Conservation (phyloP, 2,888 invertebrate species). For the Volucella inflata region DNA sequence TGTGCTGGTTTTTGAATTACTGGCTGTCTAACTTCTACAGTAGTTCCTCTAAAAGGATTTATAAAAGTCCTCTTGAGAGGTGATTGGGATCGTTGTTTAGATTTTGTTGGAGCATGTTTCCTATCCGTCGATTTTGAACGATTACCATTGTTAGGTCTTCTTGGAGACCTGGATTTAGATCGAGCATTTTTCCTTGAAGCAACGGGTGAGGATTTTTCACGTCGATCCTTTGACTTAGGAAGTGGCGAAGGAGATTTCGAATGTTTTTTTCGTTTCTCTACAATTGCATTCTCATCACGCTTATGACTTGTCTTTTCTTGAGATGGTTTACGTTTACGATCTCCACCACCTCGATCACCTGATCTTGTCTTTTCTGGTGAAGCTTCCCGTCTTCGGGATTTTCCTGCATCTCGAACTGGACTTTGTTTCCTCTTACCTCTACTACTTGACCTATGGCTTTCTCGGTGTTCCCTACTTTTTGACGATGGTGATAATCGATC, state of each 20-base stretch:
- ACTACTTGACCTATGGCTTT: slow-evolving; percentile 27
- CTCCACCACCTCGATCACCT: slow-evolving; percentile 29
- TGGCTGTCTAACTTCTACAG: slow-evolving; percentile 6
- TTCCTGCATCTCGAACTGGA: slow-evolving; percentile 51
- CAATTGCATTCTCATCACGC: slow-evolving; percentile 19
- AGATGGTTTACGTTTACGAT: slow-evolving; percentile 60
- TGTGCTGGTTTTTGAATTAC: neutral
- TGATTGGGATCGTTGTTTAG: slow-evolving; percentile 68
- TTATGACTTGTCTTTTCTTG: slow-evolving; percentile 29
- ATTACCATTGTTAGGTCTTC: slow-evolving; percentile 32
- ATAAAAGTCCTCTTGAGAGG: slow-evolving; percentile 53
- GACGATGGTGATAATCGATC: slow-evolving; percentile 76
- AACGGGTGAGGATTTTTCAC: slow-evolving; percentile 48
- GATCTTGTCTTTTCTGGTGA: slow-evolving; percentile 41
- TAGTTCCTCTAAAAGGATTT: slow-evolving; percentile 54
- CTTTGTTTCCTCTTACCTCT: slow-evolving; percentile 50
- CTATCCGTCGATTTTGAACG: slow-evolving; percentile 47
- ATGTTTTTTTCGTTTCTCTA: slow-evolving; percentile 44
- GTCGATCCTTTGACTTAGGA: slow-evolving; percentile 60
- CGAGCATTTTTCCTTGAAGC: slow-evolving; percentile 13
- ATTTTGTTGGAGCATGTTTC: slow-evolving; percentile 71
- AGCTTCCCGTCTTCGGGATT: slow-evolving; percentile 43
- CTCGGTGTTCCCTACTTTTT: slow-evolving; percentile 56
- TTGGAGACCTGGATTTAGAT: slow-evolving; percentile 58
- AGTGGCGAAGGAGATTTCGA: slow-evolving; percentile 70